Conservation (phyloP, 2,888 invertebrate species). For the Trachelus troglodyta region DNA sequence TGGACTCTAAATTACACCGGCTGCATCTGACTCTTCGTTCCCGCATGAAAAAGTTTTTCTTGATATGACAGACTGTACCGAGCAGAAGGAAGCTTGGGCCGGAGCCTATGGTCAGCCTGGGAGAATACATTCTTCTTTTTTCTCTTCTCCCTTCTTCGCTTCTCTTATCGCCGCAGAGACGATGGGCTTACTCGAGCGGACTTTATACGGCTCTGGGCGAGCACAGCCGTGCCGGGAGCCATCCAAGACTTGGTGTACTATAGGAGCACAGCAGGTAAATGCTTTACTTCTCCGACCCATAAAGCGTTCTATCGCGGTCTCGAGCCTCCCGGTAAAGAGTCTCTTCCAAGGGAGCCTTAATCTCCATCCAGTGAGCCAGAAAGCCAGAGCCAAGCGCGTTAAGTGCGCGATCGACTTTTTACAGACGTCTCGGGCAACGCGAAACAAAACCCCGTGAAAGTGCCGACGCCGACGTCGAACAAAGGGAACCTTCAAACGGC, state of each 20-base stretch:
- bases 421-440: neutral
- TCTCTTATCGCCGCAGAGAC: neutral
- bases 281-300: neutral
- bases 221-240: neutral
- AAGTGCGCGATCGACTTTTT: neutral
- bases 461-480: neutral
- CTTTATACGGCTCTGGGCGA: neutral
- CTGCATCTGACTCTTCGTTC: neutral
- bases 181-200: neutral
- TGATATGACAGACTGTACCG: neutral
- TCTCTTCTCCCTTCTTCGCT: neutral
- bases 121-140: neutral
- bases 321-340: neutral
- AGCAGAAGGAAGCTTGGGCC: neutral
- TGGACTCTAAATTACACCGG: neutral
- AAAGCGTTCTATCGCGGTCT: neutral
- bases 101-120: neutral
- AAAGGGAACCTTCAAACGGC: neutral
- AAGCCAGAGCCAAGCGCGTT: neutral
- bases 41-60: neutral
- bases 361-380: neutral
- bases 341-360: neutral
- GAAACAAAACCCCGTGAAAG: neutral
- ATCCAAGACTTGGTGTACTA: neutral
- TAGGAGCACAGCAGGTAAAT: neutral